Base-by-base conservation (phyloP, 2,888 invertebrate species). In the Papilio elwesi region DNA sequence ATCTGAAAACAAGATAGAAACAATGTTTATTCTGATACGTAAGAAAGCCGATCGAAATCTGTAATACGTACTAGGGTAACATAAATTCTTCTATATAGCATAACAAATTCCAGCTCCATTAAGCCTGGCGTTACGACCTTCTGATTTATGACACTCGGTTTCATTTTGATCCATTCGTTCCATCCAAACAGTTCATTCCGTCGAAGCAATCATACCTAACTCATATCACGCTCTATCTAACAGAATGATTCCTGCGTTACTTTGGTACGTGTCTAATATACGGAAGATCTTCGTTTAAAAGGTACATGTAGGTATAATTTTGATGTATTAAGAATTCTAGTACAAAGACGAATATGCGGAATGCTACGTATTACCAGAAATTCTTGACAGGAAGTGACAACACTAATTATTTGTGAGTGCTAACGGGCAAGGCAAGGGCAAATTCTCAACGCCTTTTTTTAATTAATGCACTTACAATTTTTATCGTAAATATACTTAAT, bases 181-280 rank as follows among this genome's bases (percentile, higher is more conserved):
- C 65, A 73, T 63, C 70, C 74, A 70, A 74, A 70, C 74, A 68
- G 63, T 74, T 68, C 66, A 73, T 75, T 74, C 71, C 68, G 73
- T 72, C 68, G 66, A 75, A 63, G 68, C 74, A 66, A 70, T 76
- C 72, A 70, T 76, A 75, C 70, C 74, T 70, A 68, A 70, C 62
- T 62, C 70, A 74, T 75, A 74, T 74, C 74, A 75, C 72, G 74
- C 74, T 68, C 76, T 74, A 74, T 74, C 70, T 74, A 65, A 75
- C 74, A 68, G 66, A 70, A 74, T 70, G 76, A 74, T 76, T 72
- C 68, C 68, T 68, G 73, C 76, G 74, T 76, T 76, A 76, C 74
- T 68, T 68, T 63, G 26, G 70, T 26, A 76, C 75, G 76, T 75
- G 76, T 75, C 72, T 70, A 63, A 47, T 66, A 75, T 75, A 66